phyloP scores from a whole-genome alignment of 2,797 vertebrate species.

The Amniataba percoides region DNA sequence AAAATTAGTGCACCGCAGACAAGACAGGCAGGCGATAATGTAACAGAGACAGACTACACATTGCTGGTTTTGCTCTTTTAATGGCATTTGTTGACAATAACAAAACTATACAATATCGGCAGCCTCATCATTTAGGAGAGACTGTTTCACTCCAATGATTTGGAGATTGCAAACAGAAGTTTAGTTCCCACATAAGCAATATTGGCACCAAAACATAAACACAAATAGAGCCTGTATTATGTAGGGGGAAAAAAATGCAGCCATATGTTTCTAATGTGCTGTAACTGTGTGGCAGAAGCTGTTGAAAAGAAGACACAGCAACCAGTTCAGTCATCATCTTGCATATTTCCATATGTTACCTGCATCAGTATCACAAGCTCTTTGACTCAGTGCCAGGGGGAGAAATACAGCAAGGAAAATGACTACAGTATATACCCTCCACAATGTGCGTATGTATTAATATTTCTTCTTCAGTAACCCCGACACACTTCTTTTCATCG shows the following conservation, averaged over 20 bases:
- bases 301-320: constrained; percentile 18
- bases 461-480: constrained; percentile 48
- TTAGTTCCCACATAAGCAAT: constrained; percentile 25
- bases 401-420: constrained; percentile 2
- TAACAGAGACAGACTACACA: background rate
- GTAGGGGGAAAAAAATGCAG: constrained; percentile 13
- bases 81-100: constrained; percentile 56
- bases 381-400: constrained; percentile 37
- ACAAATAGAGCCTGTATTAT: constrained; percentile 49
- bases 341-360: constrained; percentile 55
- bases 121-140: constrained; percentile 29
- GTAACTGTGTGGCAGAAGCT: constrained; percentile 20
- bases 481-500: constrained; percentile 65
- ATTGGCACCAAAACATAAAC: constrained; percentile 42
- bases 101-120: constrained; percentile 49
- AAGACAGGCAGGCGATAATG: background rate
- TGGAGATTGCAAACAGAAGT: constrained; percentile 60
- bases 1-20: background rate
- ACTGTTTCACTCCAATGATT: constrained; percentile 55
- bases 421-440: background rate
- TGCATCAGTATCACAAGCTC: constrained; percentile 28
- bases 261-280: constrained; percentile 66
- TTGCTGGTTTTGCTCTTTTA: constrained; percentile 27
- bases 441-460: constrained; percentile 23
- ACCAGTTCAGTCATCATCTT: constrained; percentile 11